These are phyloP conservation scores for Ctenopoma kingsleyae DNA, from an alignment of 2,797 vertebrate species.

Conservation along the genomic window DNA sequence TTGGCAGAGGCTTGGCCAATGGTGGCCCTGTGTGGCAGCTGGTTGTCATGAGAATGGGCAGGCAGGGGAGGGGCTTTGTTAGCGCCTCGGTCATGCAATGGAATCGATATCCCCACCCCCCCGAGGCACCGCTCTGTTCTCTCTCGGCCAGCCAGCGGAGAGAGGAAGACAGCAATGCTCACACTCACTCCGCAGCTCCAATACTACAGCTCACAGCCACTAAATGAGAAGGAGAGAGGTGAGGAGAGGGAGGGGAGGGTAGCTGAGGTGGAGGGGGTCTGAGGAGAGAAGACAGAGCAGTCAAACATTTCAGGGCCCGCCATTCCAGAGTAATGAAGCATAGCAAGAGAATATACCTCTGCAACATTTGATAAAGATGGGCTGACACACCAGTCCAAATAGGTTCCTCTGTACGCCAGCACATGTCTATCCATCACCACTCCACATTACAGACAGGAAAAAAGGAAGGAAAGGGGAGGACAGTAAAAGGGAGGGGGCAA, in stretches of 20 bases:
- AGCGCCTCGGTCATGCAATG: conserved; percentile 65
- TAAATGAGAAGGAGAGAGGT: conserved; percentile 66
- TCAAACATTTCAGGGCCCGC: conserved; percentile 97
- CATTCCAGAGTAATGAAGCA: conserved; percentile 99
- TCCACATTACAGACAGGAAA: conserved; percentile 84
- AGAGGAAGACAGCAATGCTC: conserved; percentile 65
- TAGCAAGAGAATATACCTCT: conserved; percentile 98
- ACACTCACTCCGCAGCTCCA: conserved; percentile 67
- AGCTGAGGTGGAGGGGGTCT: conserved; percentile 32
- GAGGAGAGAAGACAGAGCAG: conserved; percentile 85
- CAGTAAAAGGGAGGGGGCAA: conserved; percentile 48
- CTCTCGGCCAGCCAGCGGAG: conserved; percentile 54
- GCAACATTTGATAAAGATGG: conserved; percentile 99
- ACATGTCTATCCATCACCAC: conserved; percentile 93
- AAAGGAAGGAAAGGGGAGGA: conserved; percentile 54
- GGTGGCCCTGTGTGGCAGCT: conserved; percentile 57
- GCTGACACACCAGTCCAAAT: conserved; percentile 99
- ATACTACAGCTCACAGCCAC: conserved; percentile 70
- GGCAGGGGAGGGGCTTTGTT: conserved; percentile 75
- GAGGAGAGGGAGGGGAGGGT: conserved; percentile 29
- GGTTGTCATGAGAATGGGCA: conserved; percentile 79
- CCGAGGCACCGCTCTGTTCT: conserved; percentile 66
- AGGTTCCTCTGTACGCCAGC: conserved; percentile 95
- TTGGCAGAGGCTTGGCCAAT: conserved; percentile 81
- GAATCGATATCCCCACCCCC: conserved; percentile 76